These are phyloP conservation scores for Drosophila busckii DNA, from an alignment of 1,140 invertebrate species.

Conservation along the genomic window DNA sequence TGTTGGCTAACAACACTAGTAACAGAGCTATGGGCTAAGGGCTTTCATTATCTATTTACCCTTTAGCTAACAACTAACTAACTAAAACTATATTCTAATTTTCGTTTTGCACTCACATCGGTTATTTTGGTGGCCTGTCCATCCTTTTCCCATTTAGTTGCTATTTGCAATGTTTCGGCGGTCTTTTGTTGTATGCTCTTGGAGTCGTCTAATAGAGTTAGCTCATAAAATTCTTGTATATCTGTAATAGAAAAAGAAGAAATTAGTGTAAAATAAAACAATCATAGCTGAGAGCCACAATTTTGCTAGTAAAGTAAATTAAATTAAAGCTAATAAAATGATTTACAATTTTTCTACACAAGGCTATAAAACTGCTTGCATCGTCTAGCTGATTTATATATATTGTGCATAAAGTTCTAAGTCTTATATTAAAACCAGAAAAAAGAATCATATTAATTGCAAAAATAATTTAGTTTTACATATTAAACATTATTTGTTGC, in stretches of 20 bases:
- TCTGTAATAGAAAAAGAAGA: slow-evolving; percentile 88
- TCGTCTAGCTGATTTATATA: no score
- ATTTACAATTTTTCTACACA: no score
- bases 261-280: neutral
- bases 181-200: slow-evolving; percentile 97
- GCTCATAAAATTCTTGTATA: slow-evolving; percentile 99
- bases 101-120: slow-evolving; percentile 54
- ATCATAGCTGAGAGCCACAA: no score
- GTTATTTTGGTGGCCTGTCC: slow-evolving; percentile 74
- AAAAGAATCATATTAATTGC: no score
- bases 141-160: slow-evolving; percentile 93
- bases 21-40: neutral
- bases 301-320: no score
- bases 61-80: neutral
- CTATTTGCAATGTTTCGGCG: slow-evolving; percentile 95
- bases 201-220: slow-evolving; percentile 95
- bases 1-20: no score
- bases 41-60: neutral
- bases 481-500: no score
- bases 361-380: no score
- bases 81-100: neutral
- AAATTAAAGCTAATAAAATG: no score
- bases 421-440: no score
- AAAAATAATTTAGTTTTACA: no score
- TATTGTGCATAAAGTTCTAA: no score